Conservation (phyloP, 1,140 invertebrate species). For the Helicoverpa zea region DNA sequence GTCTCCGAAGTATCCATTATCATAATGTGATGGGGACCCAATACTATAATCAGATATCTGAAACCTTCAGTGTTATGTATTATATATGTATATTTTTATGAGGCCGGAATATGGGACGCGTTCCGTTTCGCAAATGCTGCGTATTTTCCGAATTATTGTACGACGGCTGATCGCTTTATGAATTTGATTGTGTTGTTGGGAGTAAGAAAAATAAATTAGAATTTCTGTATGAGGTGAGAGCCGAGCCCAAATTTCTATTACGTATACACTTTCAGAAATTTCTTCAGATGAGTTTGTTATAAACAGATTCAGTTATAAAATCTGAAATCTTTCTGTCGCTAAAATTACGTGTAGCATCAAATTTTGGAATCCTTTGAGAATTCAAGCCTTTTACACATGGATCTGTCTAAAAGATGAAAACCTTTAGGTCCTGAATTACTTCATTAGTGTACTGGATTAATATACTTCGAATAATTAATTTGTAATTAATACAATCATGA, state of each 20-base stretch:
- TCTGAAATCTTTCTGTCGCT: no score
- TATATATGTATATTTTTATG: constrained; percentile 85
- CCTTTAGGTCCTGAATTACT: not conserved
- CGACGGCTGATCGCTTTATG: constrained; percentile 40
- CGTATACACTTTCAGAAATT: not conserved
- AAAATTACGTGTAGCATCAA: not conserved
- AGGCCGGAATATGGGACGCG: constrained; percentile 69
- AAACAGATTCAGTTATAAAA: no score
- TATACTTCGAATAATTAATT: not conserved
- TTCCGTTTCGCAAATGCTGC: constrained; percentile 74
- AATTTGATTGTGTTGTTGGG: constrained; percentile 49
- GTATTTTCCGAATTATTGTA: constrained; percentile 64
- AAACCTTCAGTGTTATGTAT: constrained; percentile 76
- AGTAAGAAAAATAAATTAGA: constrained; percentile 29
- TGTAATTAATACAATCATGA: constrained; percentile 36
- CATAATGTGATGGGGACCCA: constrained; percentile 83
- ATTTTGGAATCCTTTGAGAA: not conserved
- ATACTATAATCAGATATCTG: constrained; percentile 85
- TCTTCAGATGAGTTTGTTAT: no score
- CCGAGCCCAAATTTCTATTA: not conserved
- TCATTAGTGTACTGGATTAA: not conserved
- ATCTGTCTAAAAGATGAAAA: no score
- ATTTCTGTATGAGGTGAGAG: constrained; percentile 6
- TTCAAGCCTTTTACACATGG: no score
- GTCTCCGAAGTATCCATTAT: constrained; percentile 78